phyloP scores from a whole-genome alignment of 1,140 invertebrate species.

The Globodera rostochiensis region DNA sequence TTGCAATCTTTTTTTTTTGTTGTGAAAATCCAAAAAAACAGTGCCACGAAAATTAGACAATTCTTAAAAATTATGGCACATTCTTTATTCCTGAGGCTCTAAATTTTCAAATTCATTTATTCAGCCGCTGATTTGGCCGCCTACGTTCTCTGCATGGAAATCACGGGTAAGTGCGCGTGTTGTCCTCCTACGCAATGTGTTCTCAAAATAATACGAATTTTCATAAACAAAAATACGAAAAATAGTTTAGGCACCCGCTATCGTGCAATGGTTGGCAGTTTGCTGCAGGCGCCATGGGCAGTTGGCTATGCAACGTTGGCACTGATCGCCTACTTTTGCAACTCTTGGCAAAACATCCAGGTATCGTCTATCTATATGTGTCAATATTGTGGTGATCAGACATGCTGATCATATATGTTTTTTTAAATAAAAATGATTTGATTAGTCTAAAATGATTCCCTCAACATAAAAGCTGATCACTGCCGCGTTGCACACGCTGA shows the following conservation, averaged over 20 bases:
- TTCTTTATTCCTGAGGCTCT: too few relatives aligned
- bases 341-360: slow-evolving; percentile 62
- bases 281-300: slow-evolving; percentile 64
- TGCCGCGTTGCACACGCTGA: slow-evolving; percentile 57
- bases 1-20: too few relatives aligned
- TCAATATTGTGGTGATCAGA: too few relatives aligned
- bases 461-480: slow-evolving; percentile 50
- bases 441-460: too few relatives aligned
- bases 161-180: slow-evolving; percentile 47
- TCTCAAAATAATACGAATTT: too few relatives aligned
- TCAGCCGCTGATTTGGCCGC: slow-evolving; percentile 60
- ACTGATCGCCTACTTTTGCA: slow-evolving; percentile 60
- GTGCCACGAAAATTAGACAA: too few relatives aligned
- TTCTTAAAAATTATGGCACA: too few relatives aligned
- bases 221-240: neutral
- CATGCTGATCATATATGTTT: too few relatives aligned
- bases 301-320: slow-evolving; percentile 62
- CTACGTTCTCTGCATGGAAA: slow-evolving; percentile 59
- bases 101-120: neutral
- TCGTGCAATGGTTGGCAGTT: slow-evolving; percentile 61
- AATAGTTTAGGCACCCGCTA: slow-evolving; percentile 53
- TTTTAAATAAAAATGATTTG: too few relatives aligned
- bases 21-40: too few relatives aligned
- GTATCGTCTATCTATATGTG: slow-evolving; percentile 5
- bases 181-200: too few relatives aligned